Evolutionary conservation across 2,797 vertebrate species (phyloP).

Genomic region (Lepus oiostolus): DNA sequence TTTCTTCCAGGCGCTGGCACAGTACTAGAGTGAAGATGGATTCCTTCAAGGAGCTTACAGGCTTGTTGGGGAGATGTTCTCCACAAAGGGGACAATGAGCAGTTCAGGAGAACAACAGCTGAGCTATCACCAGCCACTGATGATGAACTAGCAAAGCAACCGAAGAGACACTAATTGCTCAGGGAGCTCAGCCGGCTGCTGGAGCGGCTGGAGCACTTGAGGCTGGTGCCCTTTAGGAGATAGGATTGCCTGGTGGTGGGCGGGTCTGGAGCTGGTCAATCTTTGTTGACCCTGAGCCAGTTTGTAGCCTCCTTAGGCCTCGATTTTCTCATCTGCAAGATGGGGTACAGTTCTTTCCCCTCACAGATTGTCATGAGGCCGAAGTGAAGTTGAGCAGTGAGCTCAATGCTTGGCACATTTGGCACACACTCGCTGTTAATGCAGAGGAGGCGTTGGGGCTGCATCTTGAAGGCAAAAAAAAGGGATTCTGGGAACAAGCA

Average conservation of each 20-base stretch:
- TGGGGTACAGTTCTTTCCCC: neutral
- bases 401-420: neutral
- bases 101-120: constrained; percentile 19
- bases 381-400: neutral
- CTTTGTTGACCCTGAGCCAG: neutral
- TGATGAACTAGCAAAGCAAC: constrained; percentile 39
- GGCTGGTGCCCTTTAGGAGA: neutral
- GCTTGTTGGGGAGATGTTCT: constrained; percentile 3
- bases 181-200: neutral
- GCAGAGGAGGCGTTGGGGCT: neutral
- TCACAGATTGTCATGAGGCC: neutral
- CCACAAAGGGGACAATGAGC: constrained; percentile 31
- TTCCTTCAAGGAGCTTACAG: constrained; percentile 19
- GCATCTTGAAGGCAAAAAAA: neutral
- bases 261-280: neutral
- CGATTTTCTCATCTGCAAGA: neutral
- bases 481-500: neutral
- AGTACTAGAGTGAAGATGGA: neutral
- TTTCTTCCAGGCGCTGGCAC: neutral
- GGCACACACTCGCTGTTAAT: neutral
- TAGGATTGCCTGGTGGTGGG: neutral
- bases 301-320: neutral
- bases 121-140: neutral
- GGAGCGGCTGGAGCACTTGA: neutral
- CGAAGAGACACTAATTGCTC: constrained; percentile 10